These are phyloP conservation scores for Hirtodrosophila alboralis DNA, from an alignment of 2,888 invertebrate genomes.

Conservation along the genomic window DNA sequence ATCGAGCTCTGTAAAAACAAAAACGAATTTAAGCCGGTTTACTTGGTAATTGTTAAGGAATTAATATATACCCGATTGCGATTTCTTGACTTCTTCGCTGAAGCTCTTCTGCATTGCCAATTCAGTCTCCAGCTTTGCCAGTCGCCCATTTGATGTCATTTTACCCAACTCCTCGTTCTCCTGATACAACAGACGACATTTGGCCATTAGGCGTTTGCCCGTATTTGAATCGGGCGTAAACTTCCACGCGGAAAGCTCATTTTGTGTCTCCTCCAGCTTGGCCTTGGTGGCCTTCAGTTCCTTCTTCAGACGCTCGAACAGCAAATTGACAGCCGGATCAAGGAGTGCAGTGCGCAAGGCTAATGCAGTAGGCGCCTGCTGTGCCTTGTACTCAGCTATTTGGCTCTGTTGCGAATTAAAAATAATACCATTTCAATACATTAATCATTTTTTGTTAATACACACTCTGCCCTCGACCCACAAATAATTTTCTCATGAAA, in stretches of 20 bases:
- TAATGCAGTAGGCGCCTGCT: constrained; percentile 91
- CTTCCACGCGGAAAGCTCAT: constrained; percentile 99
- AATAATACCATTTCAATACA: no score
- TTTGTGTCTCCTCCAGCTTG: constrained; percentile 97
- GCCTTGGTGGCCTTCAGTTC: constrained; percentile 95
- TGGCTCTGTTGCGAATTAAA: constrained; percentile 88
- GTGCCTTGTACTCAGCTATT: constrained; percentile 95
- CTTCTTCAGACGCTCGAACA: constrained; percentile 94
- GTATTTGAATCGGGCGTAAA: constrained; percentile 99
- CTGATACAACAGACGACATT: constrained; percentile 96
- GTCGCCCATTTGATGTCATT: constrained; percentile 96
- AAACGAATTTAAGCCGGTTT: no score
- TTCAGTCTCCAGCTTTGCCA: constrained; percentile 98
- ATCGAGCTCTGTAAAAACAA: constrained; percentile 89
- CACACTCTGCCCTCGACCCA: no score
- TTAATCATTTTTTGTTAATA: no score
- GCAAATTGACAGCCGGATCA: constrained; percentile 97
- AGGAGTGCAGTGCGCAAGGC: constrained; percentile 92
- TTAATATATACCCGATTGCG: constrained; percentile 97
- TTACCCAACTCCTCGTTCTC: constrained; percentile 99
- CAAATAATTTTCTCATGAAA: no score
- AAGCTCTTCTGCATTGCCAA: constrained; percentile 97
- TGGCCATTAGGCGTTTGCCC: constrained; percentile 98
- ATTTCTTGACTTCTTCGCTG: constrained; percentile 97
- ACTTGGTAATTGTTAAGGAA: no score